These are phyloP conservation scores for Eublepharis macularius DNA, from an alignment of 2,113 vertebrate species.

Conservation along the genomic window DNA sequence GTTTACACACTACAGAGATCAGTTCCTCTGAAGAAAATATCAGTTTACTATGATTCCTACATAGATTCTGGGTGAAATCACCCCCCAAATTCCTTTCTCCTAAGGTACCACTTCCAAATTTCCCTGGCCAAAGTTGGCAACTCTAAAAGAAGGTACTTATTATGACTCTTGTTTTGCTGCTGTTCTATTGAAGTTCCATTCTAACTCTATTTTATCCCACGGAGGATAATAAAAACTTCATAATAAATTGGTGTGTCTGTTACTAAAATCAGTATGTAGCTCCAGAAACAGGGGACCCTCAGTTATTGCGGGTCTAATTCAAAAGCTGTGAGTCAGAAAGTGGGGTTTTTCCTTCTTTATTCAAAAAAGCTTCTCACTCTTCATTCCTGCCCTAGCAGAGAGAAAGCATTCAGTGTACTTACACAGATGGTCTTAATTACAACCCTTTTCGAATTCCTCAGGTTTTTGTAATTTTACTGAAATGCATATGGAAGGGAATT, in stretches of 20 bases:
- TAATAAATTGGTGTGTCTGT: constrained; percentile 14
- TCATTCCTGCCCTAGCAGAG: constrained; percentile 51
- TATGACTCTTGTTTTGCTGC: background rate
- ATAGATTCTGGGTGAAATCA: too few relatives aligned
- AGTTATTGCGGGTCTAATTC: constrained; percentile 34
- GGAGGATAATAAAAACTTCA: background rate
- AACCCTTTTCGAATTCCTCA: constrained; percentile 56
- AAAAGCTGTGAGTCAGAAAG: constrained; percentile 33
- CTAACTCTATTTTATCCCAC: background rate
- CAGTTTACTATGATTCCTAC: too few relatives aligned
- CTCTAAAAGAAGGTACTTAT: background rate
- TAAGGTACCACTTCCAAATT: too few relatives aligned
- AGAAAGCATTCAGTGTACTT: constrained; percentile 3
- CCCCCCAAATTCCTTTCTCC: too few relatives aligned
- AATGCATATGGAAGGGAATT: constrained; percentile 44
- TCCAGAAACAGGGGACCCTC: background rate
- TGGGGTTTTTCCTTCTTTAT: accelerated
- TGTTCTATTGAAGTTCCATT: background rate
- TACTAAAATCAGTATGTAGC: background rate
- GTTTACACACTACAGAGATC: too few relatives aligned
- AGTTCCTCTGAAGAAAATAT: too few relatives aligned
- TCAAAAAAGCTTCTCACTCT: constrained; percentile 46
- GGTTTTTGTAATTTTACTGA: constrained; percentile 62
- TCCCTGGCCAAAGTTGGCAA: too few relatives aligned
- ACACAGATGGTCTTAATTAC: constrained; percentile 60